Percentiles rank a stretch among this genome's conserved stretches.
Conservation (phyloP, 2,797 vertebrate genomes). For the Poliocrania exsul region DNA sequence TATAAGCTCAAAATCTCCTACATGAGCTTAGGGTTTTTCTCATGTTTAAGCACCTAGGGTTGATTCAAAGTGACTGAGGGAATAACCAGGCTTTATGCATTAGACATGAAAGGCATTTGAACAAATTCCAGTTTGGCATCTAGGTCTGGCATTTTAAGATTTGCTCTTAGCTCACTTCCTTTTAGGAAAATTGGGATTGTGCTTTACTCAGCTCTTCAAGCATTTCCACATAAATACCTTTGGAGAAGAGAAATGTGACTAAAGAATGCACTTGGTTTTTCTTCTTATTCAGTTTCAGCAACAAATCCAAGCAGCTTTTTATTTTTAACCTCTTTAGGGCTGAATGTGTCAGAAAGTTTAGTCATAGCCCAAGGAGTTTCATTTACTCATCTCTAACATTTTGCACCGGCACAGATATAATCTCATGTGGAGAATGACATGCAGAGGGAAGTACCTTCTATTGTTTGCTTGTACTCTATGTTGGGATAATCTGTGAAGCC, state of each 20-base stretch:
- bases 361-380: not conserved
- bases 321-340: slow-evolving; percentile 38
- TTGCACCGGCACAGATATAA: not conserved
- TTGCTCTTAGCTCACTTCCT: slow-evolving; percentile 46
- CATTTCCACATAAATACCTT: slow-evolving; percentile 50
- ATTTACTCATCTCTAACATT: not conserved
- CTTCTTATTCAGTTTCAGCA: slow-evolving; percentile 26
- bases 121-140: slow-evolving; percentile 49
- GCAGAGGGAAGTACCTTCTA: not conserved
- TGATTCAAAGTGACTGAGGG: slow-evolving; percentile 57
- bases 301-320: not conserved
- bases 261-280: slow-evolving; percentile 19
- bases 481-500: slow-evolving; percentile 24
- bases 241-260: slow-evolving; percentile 20
- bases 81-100: slow-evolving; percentile 59
- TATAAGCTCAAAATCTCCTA: slow-evolving; percentile 39
- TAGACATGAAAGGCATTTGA: slow-evolving; percentile 67
- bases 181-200: slow-evolving; percentile 55
- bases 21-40: slow-evolving; percentile 16
- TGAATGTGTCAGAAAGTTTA: not conserved
- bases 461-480: not conserved
- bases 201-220: slow-evolving; percentile 48
- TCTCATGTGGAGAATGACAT: not conserved
- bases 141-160: slow-evolving; percentile 55
- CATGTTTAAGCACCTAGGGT: slow-evolving; percentile 17